phyloP scores from a whole-genome alignment of 2,797 vertebrate genomes.

The Gymnoscopelus braueri region DNA sequence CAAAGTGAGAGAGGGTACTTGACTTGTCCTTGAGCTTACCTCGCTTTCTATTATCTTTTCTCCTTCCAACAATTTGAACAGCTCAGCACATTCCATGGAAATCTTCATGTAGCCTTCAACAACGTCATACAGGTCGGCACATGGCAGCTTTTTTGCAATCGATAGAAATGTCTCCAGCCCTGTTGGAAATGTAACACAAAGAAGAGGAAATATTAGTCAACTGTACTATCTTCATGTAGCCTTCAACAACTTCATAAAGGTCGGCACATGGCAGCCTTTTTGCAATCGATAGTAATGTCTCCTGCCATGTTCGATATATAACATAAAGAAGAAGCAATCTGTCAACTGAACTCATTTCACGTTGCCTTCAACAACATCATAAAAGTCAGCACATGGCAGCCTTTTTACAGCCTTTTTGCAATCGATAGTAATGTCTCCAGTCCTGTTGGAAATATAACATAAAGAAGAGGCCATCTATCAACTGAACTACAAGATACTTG shows the following conservation, averaged over 20 bases:
- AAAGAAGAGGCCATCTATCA: no score
- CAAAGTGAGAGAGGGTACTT: no score
- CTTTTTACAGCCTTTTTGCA: slow-evolving; percentile 69
- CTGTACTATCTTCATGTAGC: no score
- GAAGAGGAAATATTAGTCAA: no score
- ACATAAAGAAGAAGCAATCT: no score
- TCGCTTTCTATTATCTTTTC: slow-evolving; percentile 84
- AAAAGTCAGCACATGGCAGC: slow-evolving; percentile 80
- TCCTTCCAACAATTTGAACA: slow-evolving; percentile 88
- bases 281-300: slow-evolving; percentile 18
- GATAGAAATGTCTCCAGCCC: slow-evolving; percentile 87
- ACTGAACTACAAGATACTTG: no score
- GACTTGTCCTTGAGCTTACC: slow-evolving; percentile 68
- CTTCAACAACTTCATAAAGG: no score
- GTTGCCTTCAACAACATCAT: slow-evolving; percentile 94
- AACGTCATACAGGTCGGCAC: slow-evolving; percentile 84
- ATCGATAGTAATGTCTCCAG: no score
- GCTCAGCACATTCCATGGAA: slow-evolving; percentile 91
- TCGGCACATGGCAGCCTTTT: no score
- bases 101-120: slow-evolving; percentile 95
- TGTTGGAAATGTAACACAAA: slow-evolving; percentile 42
- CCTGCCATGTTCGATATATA: slow-evolving; percentile 76
- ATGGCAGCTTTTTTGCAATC: slow-evolving; percentile 84
- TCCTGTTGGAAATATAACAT: no score
- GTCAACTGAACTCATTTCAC: slow-evolving; percentile 70